Evolutionary conservation across 2,113 vertebrate species (phyloP).

Genomic region (Bagarius yarrelli): DNA sequence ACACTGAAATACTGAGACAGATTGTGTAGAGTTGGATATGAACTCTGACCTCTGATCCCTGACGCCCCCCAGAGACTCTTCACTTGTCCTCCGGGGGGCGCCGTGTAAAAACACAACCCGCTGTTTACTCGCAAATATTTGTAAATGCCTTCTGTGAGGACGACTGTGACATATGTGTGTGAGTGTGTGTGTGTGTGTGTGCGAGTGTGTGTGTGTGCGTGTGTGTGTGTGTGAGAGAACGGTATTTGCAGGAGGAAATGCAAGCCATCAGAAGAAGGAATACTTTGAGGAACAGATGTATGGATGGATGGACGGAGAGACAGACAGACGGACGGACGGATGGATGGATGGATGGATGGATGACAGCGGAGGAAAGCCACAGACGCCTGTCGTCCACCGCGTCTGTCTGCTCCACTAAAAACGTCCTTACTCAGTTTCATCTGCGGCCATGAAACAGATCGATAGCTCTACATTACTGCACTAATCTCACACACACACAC

Average conservation of each 20-base stretch:
- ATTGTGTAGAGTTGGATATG: conserved; percentile 65
- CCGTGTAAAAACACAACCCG: conserved; percentile 76
- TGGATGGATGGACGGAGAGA: conserved; percentile 18
- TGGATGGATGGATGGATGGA: conserved; percentile 52
- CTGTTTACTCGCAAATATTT: conserved; percentile 79
- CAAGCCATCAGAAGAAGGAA: conserved; percentile 36
- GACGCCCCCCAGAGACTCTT: conserved; percentile 57
- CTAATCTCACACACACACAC: conserved; percentile 29
- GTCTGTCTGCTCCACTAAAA: conserved; percentile 61
- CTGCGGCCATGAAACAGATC: conserved; percentile 35
- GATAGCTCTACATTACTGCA: conserved; percentile 28
- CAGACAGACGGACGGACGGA: conserved; percentile 11
- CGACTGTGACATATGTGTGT: background rate
- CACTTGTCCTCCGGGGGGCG: conserved; percentile 58
- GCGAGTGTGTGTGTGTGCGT: background rate
- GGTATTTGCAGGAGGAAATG: conserved; percentile 42
- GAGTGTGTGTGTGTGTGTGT: conserved; percentile 3
- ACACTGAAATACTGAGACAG: conserved; percentile 52
- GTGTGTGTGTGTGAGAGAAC: background rate
- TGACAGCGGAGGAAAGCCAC: conserved; percentile 62
- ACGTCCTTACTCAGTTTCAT: conserved; percentile 45
- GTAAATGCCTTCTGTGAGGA: conserved; percentile 70
- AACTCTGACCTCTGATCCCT: conserved; percentile 52
- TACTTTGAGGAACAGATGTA: background rate
- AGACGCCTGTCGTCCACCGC: conserved; percentile 55